Base-by-base conservation (phyloP, 2,888 invertebrate genomes). In the Oeneis ivallda region DNA sequence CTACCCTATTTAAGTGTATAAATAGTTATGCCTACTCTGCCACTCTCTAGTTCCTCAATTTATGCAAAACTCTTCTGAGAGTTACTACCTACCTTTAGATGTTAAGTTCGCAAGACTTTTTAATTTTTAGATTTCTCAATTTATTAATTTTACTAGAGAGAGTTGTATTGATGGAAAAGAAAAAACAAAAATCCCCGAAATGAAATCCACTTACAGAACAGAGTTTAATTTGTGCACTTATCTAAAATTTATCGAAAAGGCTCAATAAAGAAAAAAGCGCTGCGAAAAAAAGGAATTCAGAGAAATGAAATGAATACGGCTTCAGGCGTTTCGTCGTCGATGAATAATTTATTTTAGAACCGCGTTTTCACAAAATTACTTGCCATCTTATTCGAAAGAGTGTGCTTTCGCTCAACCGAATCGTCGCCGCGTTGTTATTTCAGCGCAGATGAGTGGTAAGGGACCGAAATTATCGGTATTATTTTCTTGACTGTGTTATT, bases 271-370 rank as follows among this genome's bases (percentile, higher is more conserved):
- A 85, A 86, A 86, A 84, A 82, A 79, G 76, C 75, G 79, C 80
- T 81, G 80, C 75, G 81, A 85, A 87, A 89, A 47, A 87, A 86
- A 86, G 83, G 79, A 85, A 86, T 89, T 89, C 84, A 85, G 90
- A 82, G 89, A 89, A 92, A 90, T 90, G 90, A 90, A 92, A 91
- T 91, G 89, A 92, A 91, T 90, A 89, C 89, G 88, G 83, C 89
- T 87, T 83, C 81, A 81, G 88, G 90, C 90, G 85, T 88, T 90
- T 89, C 90, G 89, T 89, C 89, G 88, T 85, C 86, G 80, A 90
- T 92, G 91, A 92, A 91, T 92, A 90, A 92, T 91, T 91, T 92
- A 92, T 92, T 85, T 89, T 86, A 83, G 86, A 87, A 87, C 83
- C 86, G 85, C 85, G 84, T 89, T 87, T 86, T 87, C 86, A 81